Evolutionary conservation across 2,113 vertebrate genomes (phyloP).

Genomic region (Rhegmatorhina hoffmannsi): DNA sequence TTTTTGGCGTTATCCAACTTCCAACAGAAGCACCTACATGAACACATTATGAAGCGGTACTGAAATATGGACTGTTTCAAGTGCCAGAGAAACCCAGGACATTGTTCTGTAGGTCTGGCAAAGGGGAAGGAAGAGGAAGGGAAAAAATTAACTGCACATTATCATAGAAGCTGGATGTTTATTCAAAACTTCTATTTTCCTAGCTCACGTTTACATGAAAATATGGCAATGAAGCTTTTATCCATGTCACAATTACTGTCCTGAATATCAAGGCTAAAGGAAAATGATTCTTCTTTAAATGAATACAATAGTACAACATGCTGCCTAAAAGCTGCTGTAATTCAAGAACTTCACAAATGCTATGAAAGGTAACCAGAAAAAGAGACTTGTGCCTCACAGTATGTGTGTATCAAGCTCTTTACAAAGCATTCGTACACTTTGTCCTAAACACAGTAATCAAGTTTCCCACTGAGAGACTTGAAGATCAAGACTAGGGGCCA

Average conservation of each 20-base stretch:
- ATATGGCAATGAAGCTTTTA: neutral
- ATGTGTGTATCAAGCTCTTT: slow-evolving; percentile 36
- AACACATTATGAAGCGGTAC: rapidly evolving
- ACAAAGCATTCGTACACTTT: slow-evolving; percentile 41
- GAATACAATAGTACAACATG: neutral
- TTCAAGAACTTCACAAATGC: slow-evolving; percentile 14
- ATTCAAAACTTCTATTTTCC: neutral
- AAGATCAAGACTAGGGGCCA: slow-evolving; percentile 70
- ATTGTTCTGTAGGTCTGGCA: neutral
- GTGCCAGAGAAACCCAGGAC: neutral
- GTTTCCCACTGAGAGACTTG: slow-evolving; percentile 46
- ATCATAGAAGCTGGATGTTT: neutral
- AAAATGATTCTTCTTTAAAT: neutral
- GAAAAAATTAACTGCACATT: neutral
- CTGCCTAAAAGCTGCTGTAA: neutral
- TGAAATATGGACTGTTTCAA: neutral
- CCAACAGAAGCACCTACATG: neutral
- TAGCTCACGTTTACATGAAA: neutral
- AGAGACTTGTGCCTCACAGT: neutral
- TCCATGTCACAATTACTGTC: neutral
- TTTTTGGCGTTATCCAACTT: neutral
- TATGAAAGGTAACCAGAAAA: slow-evolving; percentile 22
- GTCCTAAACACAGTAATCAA: slow-evolving; percentile 68
- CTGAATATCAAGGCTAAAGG: neutral
- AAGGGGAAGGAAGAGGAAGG: neutral